A percentile compares a stretch with the other conserved stretches of the same genome.
phyloP scores from a whole-genome alignment of 2,797 vertebrate genomes.

The Bovichtus diacanthus region DNA sequence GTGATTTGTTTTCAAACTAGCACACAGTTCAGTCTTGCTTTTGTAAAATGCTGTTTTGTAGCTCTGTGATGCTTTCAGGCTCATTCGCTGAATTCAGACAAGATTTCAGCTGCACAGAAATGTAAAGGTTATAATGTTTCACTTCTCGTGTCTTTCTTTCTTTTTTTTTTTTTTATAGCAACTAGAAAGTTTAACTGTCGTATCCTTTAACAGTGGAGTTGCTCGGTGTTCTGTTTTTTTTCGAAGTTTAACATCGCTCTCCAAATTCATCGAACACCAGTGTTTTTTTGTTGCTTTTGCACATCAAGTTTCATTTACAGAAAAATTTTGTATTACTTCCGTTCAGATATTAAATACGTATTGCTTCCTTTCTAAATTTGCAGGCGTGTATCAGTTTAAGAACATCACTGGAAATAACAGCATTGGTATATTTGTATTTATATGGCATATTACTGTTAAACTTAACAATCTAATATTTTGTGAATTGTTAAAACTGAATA shows the following conservation, averaged over 20 bases:
- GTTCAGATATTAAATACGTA: background rate
- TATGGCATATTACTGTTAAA: conserved; percentile 61
- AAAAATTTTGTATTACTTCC: conserved; percentile 25
- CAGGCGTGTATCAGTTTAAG: background rate
- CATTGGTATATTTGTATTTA: conserved; percentile 22
- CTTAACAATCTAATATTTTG: conserved; percentile 15
- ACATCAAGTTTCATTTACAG: background rate
- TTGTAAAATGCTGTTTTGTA: conserved; percentile 45
- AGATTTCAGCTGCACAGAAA: conserved; percentile 46
- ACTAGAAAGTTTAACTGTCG: background rate
- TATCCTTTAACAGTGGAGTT: background rate
- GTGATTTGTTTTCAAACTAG: background rate
- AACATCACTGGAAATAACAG: conserved; percentile 3
- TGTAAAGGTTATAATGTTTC: conserved; percentile 26
- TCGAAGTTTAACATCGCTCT: background rate
- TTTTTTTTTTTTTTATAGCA: background rate
- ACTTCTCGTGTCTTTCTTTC: background rate
- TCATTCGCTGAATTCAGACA: conserved; percentile 16
- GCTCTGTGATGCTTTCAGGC: conserved; percentile 39
- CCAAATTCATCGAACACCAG: background rate
- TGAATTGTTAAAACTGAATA: conserved; percentile 18
- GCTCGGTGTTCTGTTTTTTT: background rate
- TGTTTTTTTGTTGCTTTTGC: conserved; percentile 20
- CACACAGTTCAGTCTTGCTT: conserved; percentile 17
- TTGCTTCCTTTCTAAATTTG: conserved; percentile 35